These are phyloP conservation scores for Hyles vespertilio DNA, from an alignment of 1,140 invertebrate genomes.

Conservation along the genomic window DNA sequence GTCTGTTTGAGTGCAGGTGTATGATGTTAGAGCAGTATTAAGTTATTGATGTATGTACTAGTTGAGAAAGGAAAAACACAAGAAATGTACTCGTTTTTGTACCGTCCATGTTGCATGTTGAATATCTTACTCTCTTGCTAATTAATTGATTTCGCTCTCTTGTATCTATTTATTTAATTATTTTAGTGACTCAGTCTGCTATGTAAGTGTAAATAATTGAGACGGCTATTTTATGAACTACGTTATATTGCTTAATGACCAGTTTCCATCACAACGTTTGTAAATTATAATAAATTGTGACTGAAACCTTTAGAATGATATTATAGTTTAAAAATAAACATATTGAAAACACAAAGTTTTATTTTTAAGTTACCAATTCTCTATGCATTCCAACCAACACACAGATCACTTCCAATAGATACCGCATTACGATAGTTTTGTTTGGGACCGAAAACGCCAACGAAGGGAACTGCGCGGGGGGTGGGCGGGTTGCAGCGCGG, in stretches of 20 bases:
- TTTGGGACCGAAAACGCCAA: no score
- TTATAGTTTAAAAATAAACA: slow-evolving; percentile 25
- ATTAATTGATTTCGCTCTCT: slow-evolving; percentile 23
- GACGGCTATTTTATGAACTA: slow-evolving; percentile 11
- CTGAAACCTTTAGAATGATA: slow-evolving; percentile 30
- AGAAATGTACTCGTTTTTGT: slow-evolving; percentile 6
- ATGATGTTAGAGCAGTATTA: slow-evolving; percentile 32
- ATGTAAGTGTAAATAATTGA: slow-evolving; percentile 14
- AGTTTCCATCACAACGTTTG: slow-evolving; percentile 3
- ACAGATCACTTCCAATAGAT: no score
- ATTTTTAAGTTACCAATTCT: not conserved
- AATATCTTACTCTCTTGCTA: slow-evolving; percentile 12
- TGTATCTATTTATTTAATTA: slow-evolving; percentile 10
- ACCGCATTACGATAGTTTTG: no score
- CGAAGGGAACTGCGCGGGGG: no score
- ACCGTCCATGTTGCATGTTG: slow-evolving; percentile 3
- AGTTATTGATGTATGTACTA: slow-evolving; percentile 19
- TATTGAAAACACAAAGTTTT: slow-evolving; percentile 12
- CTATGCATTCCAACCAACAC: no score
- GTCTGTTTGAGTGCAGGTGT: not conserved
- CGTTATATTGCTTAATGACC: slow-evolving; percentile 13
- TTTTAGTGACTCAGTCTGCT: not conserved
- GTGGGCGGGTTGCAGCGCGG: no score
- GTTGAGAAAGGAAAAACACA: not conserved
- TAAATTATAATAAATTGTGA: slow-evolving; percentile 9